phyloP scores from a whole-genome alignment of 2,113 vertebrate species.

The Regulus satrapa region DNA sequence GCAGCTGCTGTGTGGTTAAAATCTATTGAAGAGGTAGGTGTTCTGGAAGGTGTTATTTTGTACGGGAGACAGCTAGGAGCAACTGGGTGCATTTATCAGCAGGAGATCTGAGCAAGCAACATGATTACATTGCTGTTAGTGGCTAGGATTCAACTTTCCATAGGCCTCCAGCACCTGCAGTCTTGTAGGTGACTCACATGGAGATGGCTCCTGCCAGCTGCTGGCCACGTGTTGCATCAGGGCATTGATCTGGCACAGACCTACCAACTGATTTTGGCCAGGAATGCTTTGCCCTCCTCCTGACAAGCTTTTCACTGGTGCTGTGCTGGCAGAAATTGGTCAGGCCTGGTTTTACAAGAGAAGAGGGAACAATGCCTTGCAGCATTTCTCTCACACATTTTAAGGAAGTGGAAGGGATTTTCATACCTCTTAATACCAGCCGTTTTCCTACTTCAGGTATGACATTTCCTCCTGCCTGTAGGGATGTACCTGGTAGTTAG shows the following conservation, averaged over 20 bases:
- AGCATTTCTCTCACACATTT: neutral
- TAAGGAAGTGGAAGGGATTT: neutral
- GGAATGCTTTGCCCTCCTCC: neutral
- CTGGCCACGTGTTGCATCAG: fast-evolving
- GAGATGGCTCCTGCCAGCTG: neutral
- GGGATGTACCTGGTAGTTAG: neutral
- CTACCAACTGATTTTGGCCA: neutral
- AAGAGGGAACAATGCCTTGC: neutral
- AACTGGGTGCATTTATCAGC: conserved; percentile 50
- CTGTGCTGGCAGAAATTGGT: fast-evolving
- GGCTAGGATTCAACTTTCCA: conserved; percentile 60
- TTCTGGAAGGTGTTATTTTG: conserved; percentile 48
- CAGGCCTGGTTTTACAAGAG: neutral
- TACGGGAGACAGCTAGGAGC: conserved; percentile 37
- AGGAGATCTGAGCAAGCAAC: conserved; percentile 49
- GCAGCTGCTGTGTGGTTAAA: neutral
- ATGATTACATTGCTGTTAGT: conserved; percentile 43
- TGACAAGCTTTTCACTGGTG: fast-evolving
- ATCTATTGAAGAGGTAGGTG: conserved; percentile 37
- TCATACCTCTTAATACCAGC: neutral
- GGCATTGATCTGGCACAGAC: neutral
- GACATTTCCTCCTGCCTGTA: neutral
- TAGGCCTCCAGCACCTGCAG: conserved; percentile 27
- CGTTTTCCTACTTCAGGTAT: neutral
- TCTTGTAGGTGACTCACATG: neutral